Evolutionary conservation across 2,888 invertebrate species (phyloP).

Genomic region (Drosophila maculinotata): DNA sequence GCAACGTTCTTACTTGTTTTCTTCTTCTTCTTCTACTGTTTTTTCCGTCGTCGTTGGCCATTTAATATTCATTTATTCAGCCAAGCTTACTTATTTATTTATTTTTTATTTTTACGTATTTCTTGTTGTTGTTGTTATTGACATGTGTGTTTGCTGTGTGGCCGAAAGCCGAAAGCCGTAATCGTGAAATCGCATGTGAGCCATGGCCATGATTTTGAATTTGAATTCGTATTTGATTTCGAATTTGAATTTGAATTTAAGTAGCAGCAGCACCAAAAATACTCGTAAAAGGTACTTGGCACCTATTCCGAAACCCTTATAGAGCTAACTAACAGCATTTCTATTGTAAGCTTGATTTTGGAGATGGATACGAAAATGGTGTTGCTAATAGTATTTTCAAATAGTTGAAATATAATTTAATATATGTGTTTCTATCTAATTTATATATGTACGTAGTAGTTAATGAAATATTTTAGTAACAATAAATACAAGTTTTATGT

Average conservation of each 20-base stretch:
- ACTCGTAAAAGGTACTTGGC: constrained; percentile 50
- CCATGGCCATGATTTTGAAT: constrained; percentile 80
- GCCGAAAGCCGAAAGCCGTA: constrained; percentile 60
- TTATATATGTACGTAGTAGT: not conserved
- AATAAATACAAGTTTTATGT: too few relatives aligned
- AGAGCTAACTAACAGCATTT: constrained; percentile 30
- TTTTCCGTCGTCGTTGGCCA: constrained; percentile 44
- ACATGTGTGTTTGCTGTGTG: constrained; percentile 28
- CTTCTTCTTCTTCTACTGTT: constrained; percentile 25
- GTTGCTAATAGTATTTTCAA: not conserved
- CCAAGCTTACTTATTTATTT: constrained; percentile 72
- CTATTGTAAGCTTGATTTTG: not conserved
- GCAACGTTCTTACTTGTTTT: constrained; percentile 26
- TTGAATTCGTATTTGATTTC: constrained; percentile 53
- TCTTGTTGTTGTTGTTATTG: constrained; percentile 39
- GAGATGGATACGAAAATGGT: not conserved
- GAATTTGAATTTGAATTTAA: constrained; percentile 48
- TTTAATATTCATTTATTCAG: constrained; percentile 81
- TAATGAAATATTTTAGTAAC: too few relatives aligned
- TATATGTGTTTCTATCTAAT: not conserved
- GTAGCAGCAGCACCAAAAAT: constrained; percentile 44
- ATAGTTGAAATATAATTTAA: not conserved
- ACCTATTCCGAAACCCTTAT: constrained; percentile 41
- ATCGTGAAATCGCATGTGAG: constrained; percentile 78
- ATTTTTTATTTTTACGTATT: constrained; percentile 32